Base-by-base conservation (phyloP, 2,888 invertebrate species). In the Agonopterix arenella region DNA sequence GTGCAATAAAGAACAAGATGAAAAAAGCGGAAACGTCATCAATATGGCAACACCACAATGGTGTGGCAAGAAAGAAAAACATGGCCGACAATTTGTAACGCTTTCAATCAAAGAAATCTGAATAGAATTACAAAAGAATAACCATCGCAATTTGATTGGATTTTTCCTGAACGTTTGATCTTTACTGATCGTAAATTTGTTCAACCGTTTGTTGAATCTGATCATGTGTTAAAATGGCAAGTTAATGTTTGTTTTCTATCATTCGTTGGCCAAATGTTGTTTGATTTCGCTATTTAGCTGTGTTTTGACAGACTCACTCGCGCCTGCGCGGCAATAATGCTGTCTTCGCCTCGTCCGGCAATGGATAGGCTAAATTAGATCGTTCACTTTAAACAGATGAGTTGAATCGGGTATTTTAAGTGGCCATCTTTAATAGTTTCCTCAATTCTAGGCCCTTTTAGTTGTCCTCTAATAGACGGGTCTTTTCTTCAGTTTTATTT, bases 241-340 rank as follows among this genome's bases (percentile, higher is more conserved):
- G 76, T 80, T 75, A 78, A 71, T 84, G 84, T 84, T 85, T 86
- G 84, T 84, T 85, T 85, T 80, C 80, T 84, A 86, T 88, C 86
- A 82, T 75, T 78, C 84, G 75, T 64, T 76, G 70, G 75, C 75
- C 80, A 75, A 84, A 80, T 79, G 84, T 81, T 80, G 77, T 82
- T 77, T 72, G 76, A 79, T 80, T 80, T 75, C 69, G 84, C 80
- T 80, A 80, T 81, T 82, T 81, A 76, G 69, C 70, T 76, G 68
- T 88, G 85, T 88, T 88, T 85, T 86, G 88, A 88, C 88, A 84
- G 77, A 70, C 73, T 83, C 83, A 76, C 73, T 85, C 84, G 81
- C 63, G 72, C 66, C 60, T 55, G 60, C 60, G 63, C 66, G 60
- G 70, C 71, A 78, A 84, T 84, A 84, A 80, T 64, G 75, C 82